phyloP scores from a whole-genome alignment of 2,888 invertebrate genomes.

The Sicus ferrugineus region DNA sequence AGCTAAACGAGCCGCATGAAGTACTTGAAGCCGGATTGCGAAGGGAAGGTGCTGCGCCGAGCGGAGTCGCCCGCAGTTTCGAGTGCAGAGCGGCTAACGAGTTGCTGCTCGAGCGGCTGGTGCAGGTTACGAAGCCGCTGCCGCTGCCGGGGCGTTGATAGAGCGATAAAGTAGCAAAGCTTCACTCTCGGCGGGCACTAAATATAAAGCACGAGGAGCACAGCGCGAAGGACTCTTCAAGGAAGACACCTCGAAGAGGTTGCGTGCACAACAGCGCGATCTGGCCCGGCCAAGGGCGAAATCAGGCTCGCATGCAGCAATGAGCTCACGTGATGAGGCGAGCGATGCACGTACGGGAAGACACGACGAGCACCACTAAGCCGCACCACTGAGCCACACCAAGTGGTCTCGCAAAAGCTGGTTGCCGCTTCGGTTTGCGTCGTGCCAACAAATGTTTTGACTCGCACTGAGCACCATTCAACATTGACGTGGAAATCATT shows the following conservation, averaged over 20 bases:
- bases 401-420: background rate
- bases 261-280: conserved; percentile 27
- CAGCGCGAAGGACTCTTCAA: conserved; percentile 11
- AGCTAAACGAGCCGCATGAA: background rate
- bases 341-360: background rate
- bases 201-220: background rate
- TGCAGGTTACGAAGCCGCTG: too few species aligned
- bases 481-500: conserved; percentile 12
- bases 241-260: conserved; percentile 17
- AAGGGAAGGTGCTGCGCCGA: background rate
- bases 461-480: background rate
- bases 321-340: conserved; percentile 2
- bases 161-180: background rate
- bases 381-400: background rate
- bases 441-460: conserved; percentile 10
- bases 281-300: conserved; percentile 1
- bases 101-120: background rate
- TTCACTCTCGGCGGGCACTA: background rate
- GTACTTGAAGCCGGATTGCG: background rate
- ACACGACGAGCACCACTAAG: background rate
- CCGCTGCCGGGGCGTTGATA: background rate
- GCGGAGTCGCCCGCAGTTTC: background rate
- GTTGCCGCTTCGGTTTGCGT: background rate
- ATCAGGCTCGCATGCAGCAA: background rate
- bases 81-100: background rate